phyloP scores from a whole-genome alignment of 2,888 invertebrate genomes.

The Cacoxenus indagator region DNA sequence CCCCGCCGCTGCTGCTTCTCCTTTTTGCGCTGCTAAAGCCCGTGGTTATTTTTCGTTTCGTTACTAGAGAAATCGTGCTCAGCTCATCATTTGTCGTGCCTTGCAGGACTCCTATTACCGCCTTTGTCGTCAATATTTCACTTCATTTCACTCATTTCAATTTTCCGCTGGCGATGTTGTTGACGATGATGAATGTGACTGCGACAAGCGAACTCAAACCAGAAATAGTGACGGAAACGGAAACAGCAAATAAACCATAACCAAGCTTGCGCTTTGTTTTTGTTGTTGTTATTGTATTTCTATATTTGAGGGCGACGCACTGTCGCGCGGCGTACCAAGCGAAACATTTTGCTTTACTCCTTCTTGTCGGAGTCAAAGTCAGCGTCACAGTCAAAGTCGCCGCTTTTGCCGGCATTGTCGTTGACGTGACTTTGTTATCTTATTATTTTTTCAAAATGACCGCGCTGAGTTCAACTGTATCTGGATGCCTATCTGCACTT shows the following conservation, averaged over 20 bases:
- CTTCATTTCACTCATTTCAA: conserved; percentile 20
- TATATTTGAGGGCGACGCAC: too few species aligned
- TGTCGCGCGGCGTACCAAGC: too few species aligned
- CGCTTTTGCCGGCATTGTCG: conserved; percentile 3
- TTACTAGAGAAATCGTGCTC: neutral
- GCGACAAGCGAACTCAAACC: neutral
- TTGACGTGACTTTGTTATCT: conserved; percentile 56
- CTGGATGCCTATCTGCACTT: neutral
- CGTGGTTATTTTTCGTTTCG: conserved; percentile 2
- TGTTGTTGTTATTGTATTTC: too few species aligned
- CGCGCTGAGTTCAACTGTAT: conserved; percentile 38
- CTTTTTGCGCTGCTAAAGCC: neutral
- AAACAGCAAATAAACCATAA: neutral
- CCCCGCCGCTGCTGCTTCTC: neutral
- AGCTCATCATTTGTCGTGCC: neutral
- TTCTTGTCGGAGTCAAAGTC: neutral
- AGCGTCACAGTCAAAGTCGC: neutral
- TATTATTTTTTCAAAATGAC: conserved; percentile 58
- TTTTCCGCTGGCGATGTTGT: neutral
- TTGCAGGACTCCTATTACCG: neutral
- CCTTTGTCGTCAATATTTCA: conserved; percentile 21
- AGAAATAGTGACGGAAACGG: neutral
- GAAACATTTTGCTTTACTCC: conserved; percentile 5
- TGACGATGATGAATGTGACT: conserved; percentile 15
- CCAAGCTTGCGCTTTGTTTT: too few species aligned